These are phyloP conservation scores for Capreolus pygargus DNA, from an alignment of 2,113 vertebrate species.

Conservation along the genomic window DNA sequence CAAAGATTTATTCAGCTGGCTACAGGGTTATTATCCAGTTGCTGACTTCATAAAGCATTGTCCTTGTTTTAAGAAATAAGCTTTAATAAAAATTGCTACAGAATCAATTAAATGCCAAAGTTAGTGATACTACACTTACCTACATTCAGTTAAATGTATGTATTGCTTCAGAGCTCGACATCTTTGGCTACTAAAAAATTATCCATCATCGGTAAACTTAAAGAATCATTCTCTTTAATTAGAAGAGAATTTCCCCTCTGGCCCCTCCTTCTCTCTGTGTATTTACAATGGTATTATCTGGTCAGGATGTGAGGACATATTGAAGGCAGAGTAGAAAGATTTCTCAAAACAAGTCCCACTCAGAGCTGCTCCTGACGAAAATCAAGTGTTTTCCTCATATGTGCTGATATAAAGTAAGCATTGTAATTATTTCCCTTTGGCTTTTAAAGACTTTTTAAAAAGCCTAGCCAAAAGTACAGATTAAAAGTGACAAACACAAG, in stretches of 20 bases:
- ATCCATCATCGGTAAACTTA: neutral
- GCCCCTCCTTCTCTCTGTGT: neutral
- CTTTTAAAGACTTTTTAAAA: neutral
- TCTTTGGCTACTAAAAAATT: neutral
- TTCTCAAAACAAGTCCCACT: neutral
- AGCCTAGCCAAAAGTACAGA: neutral
- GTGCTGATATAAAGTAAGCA: neutral
- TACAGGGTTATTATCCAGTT: neutral
- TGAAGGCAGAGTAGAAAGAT: neutral
- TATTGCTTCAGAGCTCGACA: neutral
- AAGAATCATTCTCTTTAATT: neutral
- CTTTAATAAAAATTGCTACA: neutral
- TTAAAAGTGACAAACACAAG: neutral
- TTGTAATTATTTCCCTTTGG: neutral
- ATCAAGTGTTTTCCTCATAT: neutral
- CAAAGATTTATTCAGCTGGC: neutral
- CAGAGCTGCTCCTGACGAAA: neutral
- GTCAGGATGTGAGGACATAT: neutral
- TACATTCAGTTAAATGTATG: neutral
- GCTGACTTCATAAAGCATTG: neutral
- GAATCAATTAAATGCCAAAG: neutral
- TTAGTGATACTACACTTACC: neutral
- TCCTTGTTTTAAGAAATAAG: neutral
- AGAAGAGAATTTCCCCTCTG: neutral
- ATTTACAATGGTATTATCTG: neutral